These are phyloP conservation scores for Pitta sordida DNA, from an alignment of 2,113 vertebrate species.

Conservation along the genomic window DNA sequence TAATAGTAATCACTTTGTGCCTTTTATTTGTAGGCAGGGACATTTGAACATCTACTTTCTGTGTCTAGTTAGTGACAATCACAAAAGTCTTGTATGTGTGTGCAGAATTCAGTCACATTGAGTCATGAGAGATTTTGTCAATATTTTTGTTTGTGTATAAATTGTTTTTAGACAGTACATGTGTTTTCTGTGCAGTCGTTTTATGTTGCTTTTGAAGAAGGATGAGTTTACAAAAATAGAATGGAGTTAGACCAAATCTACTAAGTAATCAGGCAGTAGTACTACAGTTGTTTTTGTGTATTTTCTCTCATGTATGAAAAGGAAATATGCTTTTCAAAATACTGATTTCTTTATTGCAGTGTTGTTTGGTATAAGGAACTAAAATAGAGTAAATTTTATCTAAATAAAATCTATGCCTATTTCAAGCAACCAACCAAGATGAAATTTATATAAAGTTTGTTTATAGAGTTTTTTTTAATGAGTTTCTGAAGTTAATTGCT, in stretches of 20 bases:
- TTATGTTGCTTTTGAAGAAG: not conserved
- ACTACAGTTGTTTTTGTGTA: not conserved
- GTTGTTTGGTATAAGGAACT: not conserved
- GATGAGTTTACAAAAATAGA: not conserved
- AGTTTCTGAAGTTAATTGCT: not conserved
- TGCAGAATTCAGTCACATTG: not conserved
- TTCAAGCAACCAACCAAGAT: not conserved
- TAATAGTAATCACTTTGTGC: not conserved
- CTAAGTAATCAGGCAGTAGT: not conserved
- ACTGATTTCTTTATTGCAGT: not conserved
- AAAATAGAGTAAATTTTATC: not conserved
- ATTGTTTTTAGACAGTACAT: not conserved
- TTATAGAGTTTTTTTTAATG: not conserved
- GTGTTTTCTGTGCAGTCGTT: not conserved
- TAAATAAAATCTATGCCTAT: not conserved
- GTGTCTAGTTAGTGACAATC: not conserved
- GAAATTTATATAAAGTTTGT: not conserved
- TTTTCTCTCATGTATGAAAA: not conserved
- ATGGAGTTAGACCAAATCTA: not conserved
- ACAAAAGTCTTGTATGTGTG: not conserved
- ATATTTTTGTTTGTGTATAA: not conserved
- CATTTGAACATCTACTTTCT: not conserved
- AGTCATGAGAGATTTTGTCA: not conserved
- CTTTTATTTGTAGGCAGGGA: not conserved
- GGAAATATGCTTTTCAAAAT: not conserved